Base-by-base conservation (phyloP, 2,113 vertebrate species). In the Sigmodon hispidus region DNA sequence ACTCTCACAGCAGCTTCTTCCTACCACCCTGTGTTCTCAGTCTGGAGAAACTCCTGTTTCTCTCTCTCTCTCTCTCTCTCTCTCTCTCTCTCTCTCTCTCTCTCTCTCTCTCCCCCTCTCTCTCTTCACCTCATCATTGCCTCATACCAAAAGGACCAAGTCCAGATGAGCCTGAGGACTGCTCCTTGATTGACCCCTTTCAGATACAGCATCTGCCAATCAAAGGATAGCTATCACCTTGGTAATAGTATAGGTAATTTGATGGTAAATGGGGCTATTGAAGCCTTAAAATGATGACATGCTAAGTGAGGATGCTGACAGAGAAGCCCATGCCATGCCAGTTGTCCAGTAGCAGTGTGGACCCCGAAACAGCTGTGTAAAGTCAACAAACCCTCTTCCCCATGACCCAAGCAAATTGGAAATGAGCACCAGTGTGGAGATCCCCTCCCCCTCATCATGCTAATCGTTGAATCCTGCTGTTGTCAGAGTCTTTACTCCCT, bases 101-200 rank as follows among this genome's bases (percentile, higher is more conserved):
- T 11, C 9, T 13, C 10, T 43, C 10, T 1, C 22, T 6, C 22
- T 21, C 4, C 15, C n/a, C 13, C n/a, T 21, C 16, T 19, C 3
- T 29, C 11, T 6, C 12, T 29, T 0, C n/a, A 1, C n/a, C 36
- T 16, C 36, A 15, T 43, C 48, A 16, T 16, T 8, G 7, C 36
- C 79, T 34, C 52, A 15, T 72, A 85, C 72, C 4, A 63, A 55
- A 89, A 50, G 61, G 40, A 59, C 65, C n/a, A 45, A 87, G 61
- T 80, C 29, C 29, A 34, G 6, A 4, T 59, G 43, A 21, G 0
- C 40, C 76, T 3, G 0, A 31, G 29, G 45, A 61, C 26, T 65
- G 19, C 67, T 70, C 57, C 40, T 61, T 17, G 4, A 65, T 17
- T 50, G 48, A 26, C 9, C 59, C 52, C 76, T 91, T 55, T 65